phyloP scores from a whole-genome alignment of 2,797 vertebrate species.

The Oceanodroma leucorhoa region DNA sequence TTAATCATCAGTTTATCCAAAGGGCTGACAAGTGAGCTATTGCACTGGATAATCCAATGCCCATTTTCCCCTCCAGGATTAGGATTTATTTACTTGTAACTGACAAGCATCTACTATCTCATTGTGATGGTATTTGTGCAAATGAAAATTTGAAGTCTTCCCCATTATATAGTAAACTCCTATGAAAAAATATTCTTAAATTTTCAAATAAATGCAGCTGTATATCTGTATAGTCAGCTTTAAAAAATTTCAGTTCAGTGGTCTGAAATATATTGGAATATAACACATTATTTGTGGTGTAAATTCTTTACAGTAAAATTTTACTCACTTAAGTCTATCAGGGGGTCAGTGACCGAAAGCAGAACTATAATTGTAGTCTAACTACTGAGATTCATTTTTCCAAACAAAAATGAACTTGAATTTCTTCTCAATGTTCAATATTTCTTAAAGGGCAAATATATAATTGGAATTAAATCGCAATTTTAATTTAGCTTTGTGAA shows the following conservation, averaged over 20 bases:
- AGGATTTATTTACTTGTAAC: conserved; percentile 40
- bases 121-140: conserved; percentile 6
- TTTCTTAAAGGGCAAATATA: conserved; percentile 15
- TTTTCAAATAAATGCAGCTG: not conserved
- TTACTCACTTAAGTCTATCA: not conserved
- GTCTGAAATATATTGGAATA: conserved; percentile 5
- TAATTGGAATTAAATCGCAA: not conserved
- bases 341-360: not conserved
- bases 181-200: not conserved
- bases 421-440: not conserved
- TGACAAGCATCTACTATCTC: not conserved
- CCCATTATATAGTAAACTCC: not conserved
- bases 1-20: conserved; percentile 51
- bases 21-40: conserved; percentile 4
- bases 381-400: not conserved
- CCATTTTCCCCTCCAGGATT: conserved; percentile 1
- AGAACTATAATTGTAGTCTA: not conserved
- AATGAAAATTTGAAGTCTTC: conserved; percentile 1
- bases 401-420: not conserved
- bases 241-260: not conserved
- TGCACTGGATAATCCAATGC: conserved; percentile 21
- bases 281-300: not conserved
- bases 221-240: not conserved
- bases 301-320: not conserved
- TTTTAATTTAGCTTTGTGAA: conserved; percentile 11